Evolutionary conservation across 2,113 vertebrate genomes (phyloP).

Genomic region (Turnix velox): DNA sequence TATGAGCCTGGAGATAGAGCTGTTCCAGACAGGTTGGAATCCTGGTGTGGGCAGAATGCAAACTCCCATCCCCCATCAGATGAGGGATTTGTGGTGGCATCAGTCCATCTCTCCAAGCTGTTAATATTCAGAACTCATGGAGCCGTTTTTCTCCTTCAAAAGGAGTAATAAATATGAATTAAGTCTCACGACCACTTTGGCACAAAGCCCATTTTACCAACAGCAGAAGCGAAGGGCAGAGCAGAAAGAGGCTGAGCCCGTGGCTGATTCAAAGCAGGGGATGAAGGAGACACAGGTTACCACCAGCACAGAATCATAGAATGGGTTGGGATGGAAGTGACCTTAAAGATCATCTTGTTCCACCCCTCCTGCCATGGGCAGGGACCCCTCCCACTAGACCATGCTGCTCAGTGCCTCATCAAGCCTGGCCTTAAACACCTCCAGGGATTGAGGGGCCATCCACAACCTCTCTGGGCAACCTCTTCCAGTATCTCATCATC

Average conservation of each 20-base stretch:
- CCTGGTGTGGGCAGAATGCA: background rate
- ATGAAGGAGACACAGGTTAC: background rate
- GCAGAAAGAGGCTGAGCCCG: rapidly evolving
- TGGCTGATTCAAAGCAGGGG: background rate
- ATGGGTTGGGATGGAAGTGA: no score
- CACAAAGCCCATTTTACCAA: background rate
- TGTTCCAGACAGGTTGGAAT: background rate
- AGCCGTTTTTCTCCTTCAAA: background rate
- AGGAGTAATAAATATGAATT: background rate
- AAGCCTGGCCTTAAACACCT: no score
- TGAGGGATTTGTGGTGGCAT: background rate
- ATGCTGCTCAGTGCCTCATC: no score
- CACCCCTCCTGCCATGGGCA: no score
- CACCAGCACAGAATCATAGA: no score
- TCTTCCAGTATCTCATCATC: no score
- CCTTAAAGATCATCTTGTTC: no score
- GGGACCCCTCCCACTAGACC: no score
- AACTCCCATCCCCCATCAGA: rapidly evolving
- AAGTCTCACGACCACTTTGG: background rate
- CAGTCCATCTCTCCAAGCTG: background rate
- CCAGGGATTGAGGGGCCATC: no score
- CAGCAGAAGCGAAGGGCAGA: background rate
- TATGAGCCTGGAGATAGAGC: background rate
- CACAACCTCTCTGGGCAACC: no score
- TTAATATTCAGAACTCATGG: background rate